Conservation (phyloP, 92 coral and sea anemone species). For the Porites cylindrica region DNA sequence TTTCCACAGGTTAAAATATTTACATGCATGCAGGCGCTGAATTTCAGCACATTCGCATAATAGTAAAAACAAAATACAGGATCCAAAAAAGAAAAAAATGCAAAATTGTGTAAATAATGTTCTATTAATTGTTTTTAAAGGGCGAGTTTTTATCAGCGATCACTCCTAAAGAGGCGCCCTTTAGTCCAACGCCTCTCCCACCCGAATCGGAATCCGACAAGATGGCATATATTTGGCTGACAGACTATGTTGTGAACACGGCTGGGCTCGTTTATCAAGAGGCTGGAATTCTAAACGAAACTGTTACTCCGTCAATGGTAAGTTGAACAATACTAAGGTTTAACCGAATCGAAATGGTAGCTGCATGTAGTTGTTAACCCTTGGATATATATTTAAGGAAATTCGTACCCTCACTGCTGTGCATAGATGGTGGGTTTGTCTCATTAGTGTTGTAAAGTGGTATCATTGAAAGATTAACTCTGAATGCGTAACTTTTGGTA, state of each 20-base stretch:
- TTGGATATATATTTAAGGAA: no score
- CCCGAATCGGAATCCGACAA: conserved; percentile 55
- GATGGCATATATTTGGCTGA: conserved; percentile 89
- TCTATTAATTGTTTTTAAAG: conserved; percentile 37
- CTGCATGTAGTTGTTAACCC: neutral
- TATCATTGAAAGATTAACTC: no score
- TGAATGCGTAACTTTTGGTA: no score
- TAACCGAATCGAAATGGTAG: neutral
- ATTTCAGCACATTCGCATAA: no score
- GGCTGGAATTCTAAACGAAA: conserved; percentile 82
- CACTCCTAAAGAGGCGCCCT: conserved; percentile 90
- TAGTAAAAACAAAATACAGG: no score
- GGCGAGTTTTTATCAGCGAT: conserved; percentile 93
- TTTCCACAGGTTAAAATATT: no score
- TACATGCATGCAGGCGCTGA: no score
- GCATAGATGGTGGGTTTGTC: no score
- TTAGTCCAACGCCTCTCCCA: conserved; percentile 82
- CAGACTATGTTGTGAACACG: conserved; percentile 91
- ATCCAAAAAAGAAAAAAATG: no score
- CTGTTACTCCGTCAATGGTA: conserved; percentile 84
- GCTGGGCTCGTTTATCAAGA: conserved; percentile 92
- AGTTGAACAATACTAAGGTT: conserved; percentile 12
- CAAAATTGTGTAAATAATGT: no score
- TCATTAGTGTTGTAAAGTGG: no score
- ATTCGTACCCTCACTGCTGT: no score